These are phyloP conservation scores for Leucophora obtusa DNA, from an alignment of 2,888 invertebrate genomes.

Conservation along the genomic window DNA sequence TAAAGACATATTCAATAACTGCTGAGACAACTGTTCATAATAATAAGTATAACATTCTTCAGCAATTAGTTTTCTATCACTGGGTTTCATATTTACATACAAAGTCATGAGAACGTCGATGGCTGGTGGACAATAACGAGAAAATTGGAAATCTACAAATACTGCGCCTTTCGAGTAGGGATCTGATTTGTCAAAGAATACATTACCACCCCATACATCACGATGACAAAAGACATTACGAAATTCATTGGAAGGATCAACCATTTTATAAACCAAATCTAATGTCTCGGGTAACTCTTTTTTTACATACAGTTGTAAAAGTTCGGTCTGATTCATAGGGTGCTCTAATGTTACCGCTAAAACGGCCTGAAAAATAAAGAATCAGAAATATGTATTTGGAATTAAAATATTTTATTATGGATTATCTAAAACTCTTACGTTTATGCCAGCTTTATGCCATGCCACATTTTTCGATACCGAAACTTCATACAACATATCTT, in stretches of 20 bases:
- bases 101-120: slow-evolving; percentile 73
- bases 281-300: slow-evolving; percentile 69
- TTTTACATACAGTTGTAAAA: slow-evolving; percentile 69
- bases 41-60: slow-evolving; percentile 66
- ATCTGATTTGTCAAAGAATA: slow-evolving; percentile 70
- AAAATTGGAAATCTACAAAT: slow-evolving; percentile 75
- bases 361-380: slow-evolving; percentile 60
- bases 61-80: slow-evolving; percentile 65
- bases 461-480: slow-evolving; percentile 67
- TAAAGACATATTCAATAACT: slow-evolving; percentile 71
- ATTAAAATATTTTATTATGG: no score
- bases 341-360: slow-evolving; percentile 69
- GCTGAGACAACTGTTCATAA: slow-evolving; percentile 69
- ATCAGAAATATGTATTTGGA: no score
- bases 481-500: slow-evolving; percentile 69
- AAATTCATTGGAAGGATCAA: slow-evolving; percentile 74
- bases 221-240: slow-evolving; percentile 79
- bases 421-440: slow-evolving; percentile 57
- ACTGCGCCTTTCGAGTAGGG: slow-evolving; percentile 67
- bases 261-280: slow-evolving; percentile 70
- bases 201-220: slow-evolving; percentile 76
- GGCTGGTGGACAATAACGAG: slow-evolving; percentile 74
- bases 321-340: slow-evolving; percentile 68
- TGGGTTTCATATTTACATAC: slow-evolving; percentile 71
- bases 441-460: slow-evolving; percentile 72